Evolutionary conservation across 2,113 vertebrate species (phyloP).

Genomic region (Craseonycteris thonglongyai): DNA sequence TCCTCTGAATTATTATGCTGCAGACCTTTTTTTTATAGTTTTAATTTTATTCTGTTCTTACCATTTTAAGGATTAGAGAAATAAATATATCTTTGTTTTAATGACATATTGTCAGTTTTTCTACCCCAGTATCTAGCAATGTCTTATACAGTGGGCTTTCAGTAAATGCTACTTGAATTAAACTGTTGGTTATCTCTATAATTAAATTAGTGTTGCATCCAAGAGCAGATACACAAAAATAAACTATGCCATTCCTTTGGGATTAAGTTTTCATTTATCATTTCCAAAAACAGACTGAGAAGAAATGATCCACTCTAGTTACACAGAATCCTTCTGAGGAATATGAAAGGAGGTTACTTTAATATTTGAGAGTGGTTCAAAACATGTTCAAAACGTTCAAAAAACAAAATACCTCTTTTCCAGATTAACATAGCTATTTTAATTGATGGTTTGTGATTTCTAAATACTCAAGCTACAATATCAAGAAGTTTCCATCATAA

Average conservation of each 20-base stretch:
- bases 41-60: background rate
- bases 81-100: background rate
- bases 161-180: conserved; percentile 16
- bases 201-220: conserved; percentile 9
- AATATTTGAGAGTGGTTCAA: background rate
- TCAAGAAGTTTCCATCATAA: background rate
- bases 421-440: background rate
- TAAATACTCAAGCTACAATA: background rate
- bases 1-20: background rate
- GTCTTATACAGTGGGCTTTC: background rate
- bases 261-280: background rate
- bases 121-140: background rate
- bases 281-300: background rate
- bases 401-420: background rate
- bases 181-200: background rate
- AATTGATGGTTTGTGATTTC: background rate
- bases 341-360: background rate
- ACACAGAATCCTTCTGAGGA: background rate
- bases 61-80: conserved; percentile 1
- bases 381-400: background rate
- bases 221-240: background rate
- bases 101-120: background rate
- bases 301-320: background rate
- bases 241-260: background rate
- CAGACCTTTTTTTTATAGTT: background rate